phyloP scores from a whole-genome alignment of 2,113 vertebrate genomes.

The Megaleporinus macrocephalus region DNA sequence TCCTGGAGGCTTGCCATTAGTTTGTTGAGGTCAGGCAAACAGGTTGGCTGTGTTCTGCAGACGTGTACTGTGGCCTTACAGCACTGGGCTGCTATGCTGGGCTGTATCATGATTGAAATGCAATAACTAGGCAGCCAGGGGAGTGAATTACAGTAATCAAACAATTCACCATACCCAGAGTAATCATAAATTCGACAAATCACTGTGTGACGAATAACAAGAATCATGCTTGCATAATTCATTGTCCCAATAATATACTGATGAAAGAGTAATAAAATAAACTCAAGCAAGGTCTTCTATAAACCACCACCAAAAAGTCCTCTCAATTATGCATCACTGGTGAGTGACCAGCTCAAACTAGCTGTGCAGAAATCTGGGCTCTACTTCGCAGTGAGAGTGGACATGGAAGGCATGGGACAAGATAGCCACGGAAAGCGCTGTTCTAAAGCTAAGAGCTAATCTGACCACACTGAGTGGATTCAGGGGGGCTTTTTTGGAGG shows the following conservation, averaged over 20 bases:
- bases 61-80: background rate
- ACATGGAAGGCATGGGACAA: background rate
- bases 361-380: background rate
- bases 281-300: background rate
- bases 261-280: conserved; percentile 28
- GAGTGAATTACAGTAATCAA: conserved; percentile 25
- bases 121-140: background rate
- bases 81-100: background rate
- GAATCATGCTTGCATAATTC: conserved; percentile 25
- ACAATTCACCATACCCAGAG: background rate
- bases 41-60: background rate
- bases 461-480: background rate
- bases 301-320: conserved; percentile 10
- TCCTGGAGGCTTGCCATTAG: background rate
- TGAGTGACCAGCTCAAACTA: background rate
- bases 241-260: conserved; percentile 24
- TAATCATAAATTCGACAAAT: conserved; percentile 32
- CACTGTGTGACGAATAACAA: conserved; percentile 31
- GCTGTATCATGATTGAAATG: conserved; percentile 5
- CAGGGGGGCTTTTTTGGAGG: background rate
- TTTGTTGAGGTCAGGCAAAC: conserved; percentile 12
- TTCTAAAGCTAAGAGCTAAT: background rate
- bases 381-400: background rate
- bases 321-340: conserved; percentile 8
- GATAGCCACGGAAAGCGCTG: background rate